These are phyloP conservation scores for Spodoptera picta DNA, from an alignment of 2,888 invertebrate species.

Conservation along the genomic window DNA sequence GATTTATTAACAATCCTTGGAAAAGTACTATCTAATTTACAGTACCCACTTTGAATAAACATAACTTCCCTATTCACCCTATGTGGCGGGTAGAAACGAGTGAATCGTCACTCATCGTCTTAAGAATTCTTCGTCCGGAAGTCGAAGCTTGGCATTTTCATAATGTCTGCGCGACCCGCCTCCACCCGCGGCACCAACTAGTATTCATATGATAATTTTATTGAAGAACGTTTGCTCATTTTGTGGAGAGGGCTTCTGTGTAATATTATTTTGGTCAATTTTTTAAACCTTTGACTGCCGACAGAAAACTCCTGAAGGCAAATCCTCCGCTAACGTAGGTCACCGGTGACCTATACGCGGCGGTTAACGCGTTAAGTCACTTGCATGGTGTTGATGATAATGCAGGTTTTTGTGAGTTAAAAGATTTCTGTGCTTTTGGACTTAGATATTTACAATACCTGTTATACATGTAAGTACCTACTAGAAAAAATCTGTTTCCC, in stretches of 20 bases:
- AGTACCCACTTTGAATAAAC: slow-evolving; percentile 44
- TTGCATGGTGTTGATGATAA: too few species aligned
- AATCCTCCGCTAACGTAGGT: too few species aligned
- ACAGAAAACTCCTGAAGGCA: too few species aligned
- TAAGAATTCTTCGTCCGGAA: slow-evolving; percentile 84
- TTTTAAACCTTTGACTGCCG: too few species aligned
- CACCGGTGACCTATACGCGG: too few species aligned
- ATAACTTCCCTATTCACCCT: slow-evolving; percentile 42
- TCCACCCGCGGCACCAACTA: slow-evolving; percentile 48
- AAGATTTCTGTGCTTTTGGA: too few species aligned
- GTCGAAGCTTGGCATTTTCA: slow-evolving; percentile 83
- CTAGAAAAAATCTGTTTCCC: too few species aligned
- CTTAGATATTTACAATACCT: too few species aligned
- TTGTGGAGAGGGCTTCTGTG: slow-evolving; percentile 58
- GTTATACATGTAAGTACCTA: too few species aligned
- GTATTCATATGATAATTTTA: slow-evolving; percentile 87
- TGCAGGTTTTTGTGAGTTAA: too few species aligned
- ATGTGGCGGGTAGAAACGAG: slow-evolving; percentile 24
- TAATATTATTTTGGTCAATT: neutral
- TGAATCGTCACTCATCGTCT: slow-evolving; percentile 69
- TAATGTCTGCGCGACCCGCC: slow-evolving; percentile 71
- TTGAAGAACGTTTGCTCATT: slow-evolving; percentile 61
- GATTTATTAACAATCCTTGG: too few species aligned
- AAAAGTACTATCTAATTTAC: slow-evolving; percentile 22
- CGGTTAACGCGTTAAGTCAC: too few species aligned